A percentile compares a stretch with the other conserved stretches of the same genome.
phyloP scores from a whole-genome alignment of 2,888 invertebrate genomes.

The Rotaria macrura region DNA sequence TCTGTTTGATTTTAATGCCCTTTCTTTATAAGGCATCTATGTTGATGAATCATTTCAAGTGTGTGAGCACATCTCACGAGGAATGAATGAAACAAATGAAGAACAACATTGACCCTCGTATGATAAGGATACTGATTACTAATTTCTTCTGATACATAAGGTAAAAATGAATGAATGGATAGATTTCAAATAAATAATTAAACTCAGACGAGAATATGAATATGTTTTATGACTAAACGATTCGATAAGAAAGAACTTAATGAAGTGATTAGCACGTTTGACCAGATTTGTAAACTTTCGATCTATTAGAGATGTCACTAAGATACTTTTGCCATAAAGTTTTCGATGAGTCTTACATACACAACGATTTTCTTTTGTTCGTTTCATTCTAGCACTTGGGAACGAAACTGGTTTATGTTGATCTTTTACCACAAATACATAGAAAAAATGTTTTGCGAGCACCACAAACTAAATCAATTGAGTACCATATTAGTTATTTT shows the following conservation, averaged over 20 bases:
- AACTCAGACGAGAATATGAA: background rate
- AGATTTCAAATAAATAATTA: background rate
- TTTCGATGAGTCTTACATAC: too few relatives aligned
- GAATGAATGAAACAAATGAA: background rate
- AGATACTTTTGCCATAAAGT: background rate
- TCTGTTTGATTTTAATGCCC: too few relatives aligned
- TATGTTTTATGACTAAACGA: background rate
- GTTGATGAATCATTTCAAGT: background rate
- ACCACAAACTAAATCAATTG: too few relatives aligned
- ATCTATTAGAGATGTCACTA: background rate
- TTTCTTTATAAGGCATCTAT: background rate
- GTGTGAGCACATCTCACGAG: background rate
- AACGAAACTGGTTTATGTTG: too few relatives aligned
- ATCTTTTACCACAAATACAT: too few relatives aligned
- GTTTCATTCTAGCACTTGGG: too few relatives aligned
- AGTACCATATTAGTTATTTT: too few relatives aligned
- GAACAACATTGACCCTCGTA: background rate
- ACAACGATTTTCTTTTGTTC: too few relatives aligned
- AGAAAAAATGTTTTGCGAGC: too few relatives aligned
- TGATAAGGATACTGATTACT: background rate
- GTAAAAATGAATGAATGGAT: background rate
- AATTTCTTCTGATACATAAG: background rate
- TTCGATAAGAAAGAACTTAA: background rate
- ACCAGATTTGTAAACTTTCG: background rate
- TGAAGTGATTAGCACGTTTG: background rate